Evolutionary conservation across 2,797 vertebrate genomes (phyloP).

Genomic region (Pangasius mekongensis): DNA sequence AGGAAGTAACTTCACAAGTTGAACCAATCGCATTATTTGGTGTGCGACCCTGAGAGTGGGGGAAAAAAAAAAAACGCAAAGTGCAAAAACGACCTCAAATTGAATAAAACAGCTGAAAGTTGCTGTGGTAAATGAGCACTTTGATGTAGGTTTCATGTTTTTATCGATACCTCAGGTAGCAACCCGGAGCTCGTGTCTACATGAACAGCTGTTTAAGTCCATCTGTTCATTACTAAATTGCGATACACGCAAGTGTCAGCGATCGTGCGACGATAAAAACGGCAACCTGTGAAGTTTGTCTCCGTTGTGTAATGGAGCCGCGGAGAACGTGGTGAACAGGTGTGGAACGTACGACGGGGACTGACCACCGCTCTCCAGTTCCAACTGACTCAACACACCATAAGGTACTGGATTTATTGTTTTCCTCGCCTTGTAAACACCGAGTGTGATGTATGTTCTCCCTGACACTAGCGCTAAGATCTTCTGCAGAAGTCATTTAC

Average conservation of each 20-base stretch:
- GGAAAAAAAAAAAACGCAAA: too few species aligned
- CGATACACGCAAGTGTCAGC: not conserved
- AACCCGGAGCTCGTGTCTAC: not conserved
- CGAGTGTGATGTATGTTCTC: slow-evolving; percentile 37
- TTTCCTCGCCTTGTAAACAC: slow-evolving; percentile 42
- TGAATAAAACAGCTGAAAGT: not conserved
- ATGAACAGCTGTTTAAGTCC: not conserved
- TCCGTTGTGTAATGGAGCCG: not conserved
- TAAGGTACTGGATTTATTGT: slow-evolving; percentile 24
- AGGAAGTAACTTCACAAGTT: not conserved
- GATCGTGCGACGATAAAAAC: not conserved
- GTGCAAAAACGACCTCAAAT: not conserved
- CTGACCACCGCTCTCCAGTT: not conserved
- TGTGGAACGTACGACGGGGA: slow-evolving; percentile 1
- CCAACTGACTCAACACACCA: not conserved
- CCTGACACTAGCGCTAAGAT: slow-evolving; percentile 13
- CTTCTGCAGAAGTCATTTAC: slow-evolving; percentile 53
- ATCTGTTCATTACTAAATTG: slow-evolving; percentile 21
- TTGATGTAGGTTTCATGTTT: slow-evolving; percentile 20
- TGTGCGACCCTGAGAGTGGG: not conserved
- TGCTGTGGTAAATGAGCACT: not conserved
- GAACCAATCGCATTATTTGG: not conserved
- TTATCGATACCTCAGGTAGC: slow-evolving; percentile 21
- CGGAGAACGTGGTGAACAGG: slow-evolving; percentile 22
- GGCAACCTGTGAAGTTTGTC: not conserved